Percentiles rank a stretch among this genome's conserved stretches.
These are phyloP conservation scores for Pagrus major DNA, from an alignment of 2,113 vertebrate genomes.

Conservation along the genomic window DNA sequence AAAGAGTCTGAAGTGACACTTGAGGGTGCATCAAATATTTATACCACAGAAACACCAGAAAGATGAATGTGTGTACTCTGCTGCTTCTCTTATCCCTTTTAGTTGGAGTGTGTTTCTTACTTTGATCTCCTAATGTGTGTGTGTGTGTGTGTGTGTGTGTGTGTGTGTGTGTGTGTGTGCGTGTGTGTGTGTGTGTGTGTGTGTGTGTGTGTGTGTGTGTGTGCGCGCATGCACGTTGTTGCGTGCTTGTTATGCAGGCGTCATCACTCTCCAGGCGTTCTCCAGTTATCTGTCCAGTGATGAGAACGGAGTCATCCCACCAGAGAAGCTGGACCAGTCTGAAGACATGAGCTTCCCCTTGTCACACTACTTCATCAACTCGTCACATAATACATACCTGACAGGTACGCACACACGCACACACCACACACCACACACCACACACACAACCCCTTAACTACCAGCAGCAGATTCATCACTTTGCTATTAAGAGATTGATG, in stretches of 20 bases:
- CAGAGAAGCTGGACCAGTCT: conserved; percentile 98
- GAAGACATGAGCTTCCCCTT: conserved; percentile 98
- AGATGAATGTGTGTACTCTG: neutral
- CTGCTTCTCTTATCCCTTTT: neutral
- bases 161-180: conserved; percentile 6
- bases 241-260: conserved; percentile 79
- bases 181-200: conserved; percentile 1
- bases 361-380: conserved; percentile 98
- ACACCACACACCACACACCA: conserved; percentile 22
- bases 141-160: conserved; percentile 7
- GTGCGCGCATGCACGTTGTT: conserved; percentile 23
- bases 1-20: neutral
- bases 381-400: conserved; percentile 99
- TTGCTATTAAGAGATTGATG: neutral
- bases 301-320: conserved; percentile 95
- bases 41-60: neutral
- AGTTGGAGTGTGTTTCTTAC: neutral
- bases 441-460: neutral
- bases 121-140: neutral
- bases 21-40: neutral
- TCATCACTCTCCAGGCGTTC: conserved; percentile 94
- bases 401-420: conserved; percentile 86
- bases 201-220: conserved; percentile 6
- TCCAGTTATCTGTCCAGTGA: conserved; percentile 94
- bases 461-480: neutral